These are phyloP conservation scores for Yponomeuta evonymella DNA, from an alignment of 2,888 invertebrate genomes.

Conservation along the genomic window DNA sequence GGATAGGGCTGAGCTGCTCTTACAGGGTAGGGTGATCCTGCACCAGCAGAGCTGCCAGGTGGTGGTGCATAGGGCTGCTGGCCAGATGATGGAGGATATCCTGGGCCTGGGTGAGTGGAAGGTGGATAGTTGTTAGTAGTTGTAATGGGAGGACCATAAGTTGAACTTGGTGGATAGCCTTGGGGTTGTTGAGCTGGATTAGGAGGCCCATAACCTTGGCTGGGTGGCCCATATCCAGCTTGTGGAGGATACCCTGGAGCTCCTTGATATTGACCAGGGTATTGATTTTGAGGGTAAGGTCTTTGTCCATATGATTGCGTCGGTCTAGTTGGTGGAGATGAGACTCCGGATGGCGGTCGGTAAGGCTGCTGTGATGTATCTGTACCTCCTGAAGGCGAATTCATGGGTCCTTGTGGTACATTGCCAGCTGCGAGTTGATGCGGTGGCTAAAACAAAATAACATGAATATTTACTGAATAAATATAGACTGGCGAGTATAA, in stretches of 20 bases:
- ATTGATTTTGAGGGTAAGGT: conserved; percentile 81
- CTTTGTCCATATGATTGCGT: conserved; percentile 82
- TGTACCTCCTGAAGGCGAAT: conserved; percentile 53
- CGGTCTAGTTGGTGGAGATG: conserved; percentile 75
- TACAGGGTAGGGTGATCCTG: conserved; percentile 64
- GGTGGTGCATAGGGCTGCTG: conserved; percentile 71
- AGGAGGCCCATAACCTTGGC: conserved; percentile 79
- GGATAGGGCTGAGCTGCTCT: conserved; percentile 64
- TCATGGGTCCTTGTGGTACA: conserved; percentile 57
- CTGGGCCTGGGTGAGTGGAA: conserved; percentile 63
- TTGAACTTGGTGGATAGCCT: conserved; percentile 79
- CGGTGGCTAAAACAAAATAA: conserved; percentile 64
- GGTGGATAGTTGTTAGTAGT: conserved; percentile 77
- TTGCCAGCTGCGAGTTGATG: conserved; percentile 74
- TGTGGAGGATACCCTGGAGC: conserved; percentile 80
- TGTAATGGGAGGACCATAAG: conserved; percentile 78
- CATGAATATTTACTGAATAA: background rate
- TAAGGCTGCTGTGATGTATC: conserved; percentile 68
- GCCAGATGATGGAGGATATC: conserved; percentile 61
- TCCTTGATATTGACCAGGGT: conserved; percentile 77
- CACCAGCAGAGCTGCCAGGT: conserved; percentile 60
- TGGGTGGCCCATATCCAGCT: conserved; percentile 80
- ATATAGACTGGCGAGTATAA: background rate
- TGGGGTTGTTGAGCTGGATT: conserved; percentile 79
- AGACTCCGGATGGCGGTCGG: conserved; percentile 68